Conservation (phyloP, 2,113 vertebrate species). For the Pygoscelis adeliae region DNA sequence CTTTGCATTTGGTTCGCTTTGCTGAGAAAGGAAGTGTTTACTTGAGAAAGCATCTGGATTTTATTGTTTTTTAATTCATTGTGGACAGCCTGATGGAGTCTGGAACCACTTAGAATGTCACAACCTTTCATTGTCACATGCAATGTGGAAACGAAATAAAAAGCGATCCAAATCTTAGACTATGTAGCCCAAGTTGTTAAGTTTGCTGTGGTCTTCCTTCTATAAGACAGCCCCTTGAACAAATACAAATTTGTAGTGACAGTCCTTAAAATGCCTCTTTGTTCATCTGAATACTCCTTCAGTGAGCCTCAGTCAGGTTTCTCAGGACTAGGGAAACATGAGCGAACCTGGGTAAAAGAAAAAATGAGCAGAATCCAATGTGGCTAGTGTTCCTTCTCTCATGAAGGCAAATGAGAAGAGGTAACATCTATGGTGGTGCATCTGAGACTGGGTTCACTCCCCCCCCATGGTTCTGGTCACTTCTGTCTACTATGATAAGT, state of each 20-base stretch:
- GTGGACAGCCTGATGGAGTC: constrained; percentile 38
- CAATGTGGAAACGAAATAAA: constrained; percentile 10
- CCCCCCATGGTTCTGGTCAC: not conserved
- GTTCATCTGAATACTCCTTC: not conserved
- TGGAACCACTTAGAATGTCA: constrained; percentile 56
- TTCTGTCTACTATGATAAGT: not conserved
- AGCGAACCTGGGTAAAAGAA: not conserved
- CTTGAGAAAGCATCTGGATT: constrained; percentile 58
- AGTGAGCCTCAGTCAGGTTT: not conserved
- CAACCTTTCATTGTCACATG: constrained; percentile 56
- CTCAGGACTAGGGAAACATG: not conserved
- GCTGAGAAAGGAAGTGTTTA: constrained; percentile 45
- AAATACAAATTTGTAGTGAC: not conserved
- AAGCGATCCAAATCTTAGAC: not conserved
- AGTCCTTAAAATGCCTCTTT: not conserved
- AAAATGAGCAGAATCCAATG: not conserved
- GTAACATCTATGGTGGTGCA: not conserved
- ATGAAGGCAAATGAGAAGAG: not conserved
- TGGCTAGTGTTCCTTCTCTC: not conserved
- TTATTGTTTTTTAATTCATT: constrained; percentile 37
- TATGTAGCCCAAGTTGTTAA: not conserved
- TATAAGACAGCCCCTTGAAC: not conserved
- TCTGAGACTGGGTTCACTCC: not conserved
- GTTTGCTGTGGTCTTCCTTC: not conserved
- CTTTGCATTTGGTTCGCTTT: not conserved